Evolutionary conservation across 2,113 vertebrate genomes (phyloP).

Genomic region (Bucco capensis): DNA sequence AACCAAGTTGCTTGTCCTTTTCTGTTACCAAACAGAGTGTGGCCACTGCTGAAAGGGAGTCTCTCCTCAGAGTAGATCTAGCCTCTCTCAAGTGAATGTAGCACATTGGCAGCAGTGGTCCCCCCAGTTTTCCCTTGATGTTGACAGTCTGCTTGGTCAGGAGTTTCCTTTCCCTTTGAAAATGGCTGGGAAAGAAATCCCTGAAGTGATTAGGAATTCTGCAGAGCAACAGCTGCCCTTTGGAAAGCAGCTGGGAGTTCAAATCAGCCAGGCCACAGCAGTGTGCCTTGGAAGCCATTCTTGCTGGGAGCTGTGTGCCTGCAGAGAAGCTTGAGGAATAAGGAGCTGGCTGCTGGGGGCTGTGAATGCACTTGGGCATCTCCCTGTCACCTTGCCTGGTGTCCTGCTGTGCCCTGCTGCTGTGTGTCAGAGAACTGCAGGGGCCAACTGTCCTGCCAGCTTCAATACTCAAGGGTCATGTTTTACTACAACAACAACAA

Average conservation of each 20-base stretch:
- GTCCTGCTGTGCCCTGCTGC: neutral
- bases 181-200: neutral
- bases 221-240: neutral
- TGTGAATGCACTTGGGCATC: neutral
- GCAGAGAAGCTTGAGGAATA: neutral
- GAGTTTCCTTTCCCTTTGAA: neutral
- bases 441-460: neutral
- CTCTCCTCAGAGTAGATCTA: neutral
- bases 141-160: neutral
- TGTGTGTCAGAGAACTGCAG: neutral
- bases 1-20: neutral
- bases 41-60: neutral
- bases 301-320: neutral
- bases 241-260: neutral
- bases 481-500: neutral
- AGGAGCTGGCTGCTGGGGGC: neutral
- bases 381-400: accelerated
- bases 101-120: neutral
- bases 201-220: neutral
- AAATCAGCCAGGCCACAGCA: neutral
- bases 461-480: neutral
- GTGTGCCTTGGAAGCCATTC: neutral
- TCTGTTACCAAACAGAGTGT: neutral
- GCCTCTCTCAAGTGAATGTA: neutral
- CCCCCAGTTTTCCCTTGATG: neutral